Base-by-base conservation (phyloP, 2,888 invertebrate species). In the Scelioninae gen. 1 region DNA sequence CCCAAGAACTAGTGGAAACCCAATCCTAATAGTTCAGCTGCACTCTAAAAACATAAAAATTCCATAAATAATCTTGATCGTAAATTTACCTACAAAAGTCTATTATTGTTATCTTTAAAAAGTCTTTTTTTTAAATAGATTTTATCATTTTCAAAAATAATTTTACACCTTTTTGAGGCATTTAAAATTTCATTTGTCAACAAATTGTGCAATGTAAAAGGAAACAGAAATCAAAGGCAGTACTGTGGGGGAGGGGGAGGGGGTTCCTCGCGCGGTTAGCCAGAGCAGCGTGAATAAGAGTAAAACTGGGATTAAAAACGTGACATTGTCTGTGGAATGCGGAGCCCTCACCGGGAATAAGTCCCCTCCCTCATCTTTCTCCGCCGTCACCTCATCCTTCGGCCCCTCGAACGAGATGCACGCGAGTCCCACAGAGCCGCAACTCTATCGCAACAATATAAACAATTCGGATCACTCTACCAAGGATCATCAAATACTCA, bases 251-350 rank as follows among this genome's bases (percentile, higher is more conserved):
- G 29, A 49, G 31, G 65, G 53, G 40, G 16, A 60, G 16, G 68
- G 32, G 47, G 34, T 51, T 31, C 32, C 45, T 60, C 75, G 69
- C 53, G 60, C 77, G 62, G 71, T 76, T 65, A 60, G 75, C 75
- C 69, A 66, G 75, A 71, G 82, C 86, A 86, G 86, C 86, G 87
- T 88, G 88, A 91, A 91, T 91, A 90, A 90, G 82, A 91, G 91
- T 90, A 91, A 91, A 91, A 89, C 89, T 89, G 88, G 91, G 90
- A 90, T 91, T 92, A 89, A 91, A 92, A 92, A 91, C 91, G 91
- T 91, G 92, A 91, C 91, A 92, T 91, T 91, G 91, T 91, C 92
- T 89, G 91, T 91, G 92, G 92, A 92, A 91, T 92, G 92, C 91
- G 92, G 90, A 89, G 89, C 90, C 91, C 92, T 90, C 90, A 87